phyloP scores from a whole-genome alignment of 2,888 invertebrate genomes.

The Nematopogon swammerdamellus region DNA sequence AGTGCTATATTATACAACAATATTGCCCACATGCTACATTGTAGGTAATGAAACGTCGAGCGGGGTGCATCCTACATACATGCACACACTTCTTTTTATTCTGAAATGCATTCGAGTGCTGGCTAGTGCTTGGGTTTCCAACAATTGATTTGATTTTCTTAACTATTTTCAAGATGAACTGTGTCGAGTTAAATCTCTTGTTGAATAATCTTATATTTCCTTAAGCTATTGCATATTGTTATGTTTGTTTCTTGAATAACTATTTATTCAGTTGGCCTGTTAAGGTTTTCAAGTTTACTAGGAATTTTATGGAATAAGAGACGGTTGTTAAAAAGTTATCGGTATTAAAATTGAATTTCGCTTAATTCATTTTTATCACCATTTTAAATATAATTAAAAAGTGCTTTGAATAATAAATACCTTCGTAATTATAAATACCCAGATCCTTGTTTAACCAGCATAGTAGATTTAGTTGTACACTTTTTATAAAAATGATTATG shows the following conservation, averaged over 20 bases:
- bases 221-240: slow-evolving; percentile 55
- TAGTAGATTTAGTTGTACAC: slow-evolving; percentile 57
- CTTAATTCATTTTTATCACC: slow-evolving; percentile 52
- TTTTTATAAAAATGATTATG: slow-evolving; percentile 50
- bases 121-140: neutral
- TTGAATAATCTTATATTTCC: slow-evolving; percentile 51
- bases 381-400: slow-evolving; percentile 55
- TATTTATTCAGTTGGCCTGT: slow-evolving; percentile 58
- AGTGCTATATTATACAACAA: slow-evolving; percentile 39
- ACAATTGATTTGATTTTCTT: neutral
- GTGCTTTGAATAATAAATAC: slow-evolving; percentile 49
- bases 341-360: slow-evolving; percentile 42
- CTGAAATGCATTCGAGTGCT: neutral
- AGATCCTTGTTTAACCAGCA: slow-evolving; percentile 54
- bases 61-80: too few species aligned
- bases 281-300: slow-evolving; percentile 57
- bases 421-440: slow-evolving; percentile 54
- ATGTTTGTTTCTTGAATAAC: slow-evolving; percentile 56
- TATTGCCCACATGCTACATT: slow-evolving; percentile 18
- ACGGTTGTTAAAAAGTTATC: slow-evolving; percentile 48
- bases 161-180: neutral
- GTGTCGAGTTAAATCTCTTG: slow-evolving; percentile 21
- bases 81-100: neutral
- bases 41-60: neutral
- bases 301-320: slow-evolving; percentile 47